Conservation (phyloP, 2,888 invertebrate genomes). For the Melinopterus prodromus region DNA sequence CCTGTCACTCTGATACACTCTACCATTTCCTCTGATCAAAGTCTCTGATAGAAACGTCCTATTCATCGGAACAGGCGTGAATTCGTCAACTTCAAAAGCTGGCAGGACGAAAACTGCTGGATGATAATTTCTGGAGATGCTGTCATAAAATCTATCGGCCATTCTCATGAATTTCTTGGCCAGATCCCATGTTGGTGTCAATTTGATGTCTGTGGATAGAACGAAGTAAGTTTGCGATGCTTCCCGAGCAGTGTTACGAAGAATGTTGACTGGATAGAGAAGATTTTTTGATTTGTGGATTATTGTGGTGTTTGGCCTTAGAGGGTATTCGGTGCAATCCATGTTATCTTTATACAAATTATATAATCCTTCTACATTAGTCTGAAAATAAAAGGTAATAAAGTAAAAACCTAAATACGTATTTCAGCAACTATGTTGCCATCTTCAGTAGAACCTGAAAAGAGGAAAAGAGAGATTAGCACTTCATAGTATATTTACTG, state of each 20-base stretch:
- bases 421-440: too few species aligned
- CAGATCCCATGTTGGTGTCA: neutral
- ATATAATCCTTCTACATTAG: neutral
- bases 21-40: neutral
- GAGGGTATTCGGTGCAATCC: neutral
- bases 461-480: too few species aligned
- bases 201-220: neutral
- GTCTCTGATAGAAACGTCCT: neutral
- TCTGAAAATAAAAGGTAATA: neutral
- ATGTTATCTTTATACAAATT: neutral
- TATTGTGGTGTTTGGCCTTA: neutral
- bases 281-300: neutral
- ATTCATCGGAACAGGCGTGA: neutral
- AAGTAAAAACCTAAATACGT: too few species aligned
- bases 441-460: too few species aligned
- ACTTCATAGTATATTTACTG: too few species aligned
- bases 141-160: neutral
- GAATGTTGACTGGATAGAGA: neutral
- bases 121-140: neutral
- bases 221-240: neutral
- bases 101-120: neutral
- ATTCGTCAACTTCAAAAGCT: neutral
- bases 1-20: neutral
- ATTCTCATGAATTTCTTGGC: conserved; percentile 5
- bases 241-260: neutral